These are phyloP conservation scores for Argynnis bischoffii DNA, from an alignment of 2,888 invertebrate genomes.

Conservation along the genomic window DNA sequence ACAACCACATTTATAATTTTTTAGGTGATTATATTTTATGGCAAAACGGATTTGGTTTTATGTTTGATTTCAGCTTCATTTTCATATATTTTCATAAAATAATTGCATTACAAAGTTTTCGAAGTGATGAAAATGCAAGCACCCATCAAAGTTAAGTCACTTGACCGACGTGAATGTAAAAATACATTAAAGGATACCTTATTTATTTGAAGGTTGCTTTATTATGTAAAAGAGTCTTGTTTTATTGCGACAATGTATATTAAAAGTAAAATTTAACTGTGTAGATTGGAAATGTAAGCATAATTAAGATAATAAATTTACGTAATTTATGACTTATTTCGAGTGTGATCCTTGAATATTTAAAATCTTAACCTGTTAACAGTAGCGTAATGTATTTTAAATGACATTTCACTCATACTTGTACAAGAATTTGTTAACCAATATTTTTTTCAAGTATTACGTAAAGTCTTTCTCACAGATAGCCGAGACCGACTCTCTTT, in stretches of 20 bases:
- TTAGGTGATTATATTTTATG: no score
- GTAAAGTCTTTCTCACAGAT: no score
- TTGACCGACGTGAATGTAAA: conserved; percentile 53
- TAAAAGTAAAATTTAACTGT: conserved; percentile 23
- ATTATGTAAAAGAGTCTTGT: conserved; percentile 28
- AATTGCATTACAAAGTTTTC: conserved; percentile 46
- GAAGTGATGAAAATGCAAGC: conserved; percentile 58
- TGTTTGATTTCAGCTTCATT: no score
- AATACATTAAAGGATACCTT: conserved; percentile 33
- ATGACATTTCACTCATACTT: not conserved
- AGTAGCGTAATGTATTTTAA: conserved; percentile 5
- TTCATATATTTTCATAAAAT: conserved; percentile 23
- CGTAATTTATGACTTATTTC: conserved; percentile 13
- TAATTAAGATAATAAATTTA: conserved; percentile 25
- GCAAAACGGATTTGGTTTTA: no score
- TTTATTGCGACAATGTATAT: conserved; percentile 11
- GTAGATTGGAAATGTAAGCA: conserved; percentile 8
- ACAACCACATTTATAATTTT: no score
- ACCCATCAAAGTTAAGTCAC: conserved; percentile 59
- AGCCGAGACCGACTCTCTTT: no score
- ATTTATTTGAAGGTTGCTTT: conserved; percentile 28
- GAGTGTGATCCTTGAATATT: conserved; percentile 17
- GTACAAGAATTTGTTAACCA: not conserved
- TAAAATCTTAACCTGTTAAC: conserved; percentile 10
- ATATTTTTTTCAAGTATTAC: no score